Conservation (phyloP, 2,113 vertebrate genomes). For the Microcebus jonahi region DNA sequence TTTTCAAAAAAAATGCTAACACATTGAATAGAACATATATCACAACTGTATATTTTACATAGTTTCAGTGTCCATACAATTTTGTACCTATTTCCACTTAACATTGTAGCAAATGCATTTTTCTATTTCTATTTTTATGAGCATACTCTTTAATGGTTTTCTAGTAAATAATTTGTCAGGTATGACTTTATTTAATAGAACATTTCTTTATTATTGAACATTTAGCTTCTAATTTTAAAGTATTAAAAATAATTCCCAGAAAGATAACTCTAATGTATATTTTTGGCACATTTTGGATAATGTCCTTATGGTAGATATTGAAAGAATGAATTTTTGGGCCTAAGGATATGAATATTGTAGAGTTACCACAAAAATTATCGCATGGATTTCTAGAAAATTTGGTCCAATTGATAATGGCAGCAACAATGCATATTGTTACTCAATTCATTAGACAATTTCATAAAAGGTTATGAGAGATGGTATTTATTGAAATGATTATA, state of each 20-base stretch:
- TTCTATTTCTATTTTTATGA: not conserved
- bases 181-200: not conserved
- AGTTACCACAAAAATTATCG: not conserved
- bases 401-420: not conserved
- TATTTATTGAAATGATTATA: not conserved
- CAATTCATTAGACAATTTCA: not conserved
- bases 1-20: not conserved
- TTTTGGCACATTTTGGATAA: not conserved
- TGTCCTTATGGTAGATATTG: not conserved
- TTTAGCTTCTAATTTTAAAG: not conserved
- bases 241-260: not conserved
- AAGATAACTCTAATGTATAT: not conserved
- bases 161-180: not conserved
- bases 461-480: not conserved
- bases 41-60: not conserved
- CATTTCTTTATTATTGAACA: not conserved
- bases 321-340: not conserved
- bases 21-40: not conserved
- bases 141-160: not conserved
- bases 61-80: not conserved
- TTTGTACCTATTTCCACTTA: not conserved
- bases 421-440: not conserved
- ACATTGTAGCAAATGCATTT: not conserved
- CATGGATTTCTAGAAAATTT: not conserved
- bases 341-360: not conserved